Evolutionary conservation across 2,797 vertebrate genomes (phyloP).

Genomic region (Tragopan temminckii): DNA sequence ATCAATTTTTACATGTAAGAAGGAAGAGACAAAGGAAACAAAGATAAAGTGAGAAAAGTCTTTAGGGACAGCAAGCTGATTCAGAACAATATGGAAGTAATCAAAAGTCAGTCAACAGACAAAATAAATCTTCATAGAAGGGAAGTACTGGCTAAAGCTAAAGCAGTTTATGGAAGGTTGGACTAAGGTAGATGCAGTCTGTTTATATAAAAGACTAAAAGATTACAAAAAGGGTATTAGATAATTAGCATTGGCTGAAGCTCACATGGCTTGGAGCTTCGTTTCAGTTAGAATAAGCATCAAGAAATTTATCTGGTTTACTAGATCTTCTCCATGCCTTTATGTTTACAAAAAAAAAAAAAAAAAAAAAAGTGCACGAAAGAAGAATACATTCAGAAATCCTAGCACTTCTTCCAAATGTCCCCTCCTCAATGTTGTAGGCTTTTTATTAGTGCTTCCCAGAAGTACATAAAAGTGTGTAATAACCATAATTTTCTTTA

Average conservation of each 20-base stretch:
- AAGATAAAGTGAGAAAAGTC: constrained; percentile 70
- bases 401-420: background rate
- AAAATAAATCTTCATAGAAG: constrained; percentile 70
- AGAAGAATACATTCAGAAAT: background rate
- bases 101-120: constrained; percentile 73
- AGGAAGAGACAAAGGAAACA: constrained; percentile 72
- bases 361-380: background rate
- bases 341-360: background rate
- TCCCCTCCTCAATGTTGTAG: background rate
- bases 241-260: constrained; percentile 55
- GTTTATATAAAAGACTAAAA: constrained; percentile 43
- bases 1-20: constrained; percentile 63
- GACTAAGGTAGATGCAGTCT: constrained; percentile 33
- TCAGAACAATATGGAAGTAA: constrained; percentile 77
- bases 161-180: constrained; percentile 36
- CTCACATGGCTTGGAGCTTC: background rate
- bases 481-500: background rate
- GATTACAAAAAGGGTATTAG: constrained; percentile 53
- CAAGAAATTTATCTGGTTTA: background rate
- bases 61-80: constrained; percentile 72
- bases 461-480: background rate
- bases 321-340: background rate
- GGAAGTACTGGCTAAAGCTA: constrained; percentile 47
- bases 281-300: background rate
- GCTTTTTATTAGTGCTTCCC: background rate